Percentiles rank a stretch among this genome's conserved stretches.
Conservation (phyloP, 2,888 invertebrate species). For the Ethmia dodecea region DNA sequence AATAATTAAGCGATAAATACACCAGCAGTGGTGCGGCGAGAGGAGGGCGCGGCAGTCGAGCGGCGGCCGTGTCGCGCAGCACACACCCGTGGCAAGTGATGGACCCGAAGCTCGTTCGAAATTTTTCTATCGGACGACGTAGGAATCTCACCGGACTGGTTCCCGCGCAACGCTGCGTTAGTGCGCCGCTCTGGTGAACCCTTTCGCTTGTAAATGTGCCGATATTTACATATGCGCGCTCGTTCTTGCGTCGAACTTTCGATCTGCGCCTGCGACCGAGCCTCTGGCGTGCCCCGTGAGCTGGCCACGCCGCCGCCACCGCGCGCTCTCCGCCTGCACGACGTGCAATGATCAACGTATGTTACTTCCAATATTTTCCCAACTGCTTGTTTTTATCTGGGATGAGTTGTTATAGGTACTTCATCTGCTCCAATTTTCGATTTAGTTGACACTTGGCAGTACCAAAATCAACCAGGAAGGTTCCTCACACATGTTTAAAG, state of each 20-base stretch:
- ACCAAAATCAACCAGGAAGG: too few relatives aligned
- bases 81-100: constrained; percentile 65
- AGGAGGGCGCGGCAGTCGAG: constrained; percentile 73
- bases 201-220: constrained; percentile 78
- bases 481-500: too few relatives aligned
- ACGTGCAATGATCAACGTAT: constrained; percentile 72
- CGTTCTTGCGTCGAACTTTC: constrained; percentile 74
- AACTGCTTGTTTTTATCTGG: too few relatives aligned
- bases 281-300: constrained; percentile 50
- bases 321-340: constrained; percentile 53
- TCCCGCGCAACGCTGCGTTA: constrained; percentile 76
- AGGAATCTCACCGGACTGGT: constrained; percentile 82
- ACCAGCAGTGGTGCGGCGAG: constrained; percentile 62
- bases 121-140: constrained; percentile 80
- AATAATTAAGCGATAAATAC: constrained; percentile 77
- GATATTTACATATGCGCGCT: constrained; percentile 77
- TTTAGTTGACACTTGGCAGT: too few relatives aligned
- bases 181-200: constrained; percentile 77
- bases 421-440: too few relatives aligned
- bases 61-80: constrained; percentile 66
- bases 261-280: constrained; percentile 65
- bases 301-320: constrained; percentile 44
- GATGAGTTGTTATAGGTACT: too few relatives aligned
- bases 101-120: constrained; percentile 68
- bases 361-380: constrained; percentile 27